Base-by-base conservation (phyloP, 1,140 invertebrate species). In the Caenorhabditis briggsae region DNA sequence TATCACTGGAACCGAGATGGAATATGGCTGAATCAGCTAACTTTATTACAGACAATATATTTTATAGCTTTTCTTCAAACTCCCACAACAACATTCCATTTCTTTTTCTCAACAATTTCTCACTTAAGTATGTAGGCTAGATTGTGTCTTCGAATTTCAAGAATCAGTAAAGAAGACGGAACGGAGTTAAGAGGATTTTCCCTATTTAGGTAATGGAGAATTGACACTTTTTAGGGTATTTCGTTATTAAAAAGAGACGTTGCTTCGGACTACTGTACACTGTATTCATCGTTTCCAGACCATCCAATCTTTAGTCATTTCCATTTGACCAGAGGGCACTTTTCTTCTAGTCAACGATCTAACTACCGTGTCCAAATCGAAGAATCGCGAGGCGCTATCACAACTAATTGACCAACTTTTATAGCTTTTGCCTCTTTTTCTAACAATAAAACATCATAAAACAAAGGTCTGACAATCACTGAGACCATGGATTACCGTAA, bases 331-430 rank as follows among this genome's bases (percentile, higher is more conserved):
- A 53, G 50, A 53, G 16, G 50, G 5, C 50, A 55, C 18, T 18
- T 53, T 53, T n/a, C n/a, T 9, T 53, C 16, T 53, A 53, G 50
- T 43, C 64, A 23, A 43, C 64, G 2, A 46, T 70, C 64, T 18
- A 70, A 70, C 8, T n/a, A 70, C 64, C 64, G 64, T 43, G 64
- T 53, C 65, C 65, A 14, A 43, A 33, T 33, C 33, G 33, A 12
- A 65, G 25, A 65, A 11, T 65, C 61, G 20, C 33, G 11, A 53
- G 41, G 18, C 41, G 70, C 70, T 78, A 78, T 78, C 70, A 78
- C 70, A 50, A 12, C 70, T 50, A 50, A 78, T 50, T 78, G 46
- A 50, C 70, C 70, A 78, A 78, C 46, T 78, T 78, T 78, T 50
- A 78, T 78, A 78, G 70, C 70, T 46, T 78, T 53, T 78, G 6